These are phyloP conservation scores for Drosophila nebulosa DNA, from an alignment of 1,140 invertebrate genomes.

Conservation along the genomic window DNA sequence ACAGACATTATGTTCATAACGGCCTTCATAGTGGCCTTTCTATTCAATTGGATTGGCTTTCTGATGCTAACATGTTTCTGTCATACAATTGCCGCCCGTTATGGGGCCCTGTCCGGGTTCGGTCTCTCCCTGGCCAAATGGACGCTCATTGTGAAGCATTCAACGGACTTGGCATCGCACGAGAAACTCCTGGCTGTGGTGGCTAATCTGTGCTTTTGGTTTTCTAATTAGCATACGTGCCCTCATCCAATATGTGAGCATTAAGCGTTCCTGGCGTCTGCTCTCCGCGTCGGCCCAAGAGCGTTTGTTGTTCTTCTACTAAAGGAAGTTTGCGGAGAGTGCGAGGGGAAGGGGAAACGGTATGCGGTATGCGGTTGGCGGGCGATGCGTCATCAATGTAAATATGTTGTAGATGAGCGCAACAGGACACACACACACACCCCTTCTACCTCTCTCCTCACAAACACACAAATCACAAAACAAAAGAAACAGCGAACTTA, in stretches of 20 bases:
- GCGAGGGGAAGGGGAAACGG: background rate
- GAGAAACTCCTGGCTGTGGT: conserved; percentile 95
- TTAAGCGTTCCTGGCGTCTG: conserved; percentile 93
- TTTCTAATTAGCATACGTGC: conserved; percentile 93
- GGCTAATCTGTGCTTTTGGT: conserved; percentile 94
- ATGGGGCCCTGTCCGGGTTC: conserved; percentile 95
- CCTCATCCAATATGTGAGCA: conserved; percentile 93
- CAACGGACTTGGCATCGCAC: conserved; percentile 90
- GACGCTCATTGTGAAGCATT: conserved; percentile 96
- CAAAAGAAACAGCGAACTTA: conserved; percentile 26
- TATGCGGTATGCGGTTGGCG: conserved; percentile 11
- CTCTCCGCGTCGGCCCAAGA: conserved; percentile 92
- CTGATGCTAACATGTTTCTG: conserved; percentile 95
- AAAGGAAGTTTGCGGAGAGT: conserved; percentile 21
- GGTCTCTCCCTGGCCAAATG: conserved; percentile 96
- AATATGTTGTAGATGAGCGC: conserved; percentile 44
- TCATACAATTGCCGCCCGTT: conserved; percentile 95
- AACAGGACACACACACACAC: background rate
- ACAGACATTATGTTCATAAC: conserved; percentile 94
- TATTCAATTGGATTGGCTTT: conserved; percentile 98
- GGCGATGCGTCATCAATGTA: conserved; percentile 46
- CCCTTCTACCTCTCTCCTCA: background rate
- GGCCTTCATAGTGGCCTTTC: conserved; percentile 92
- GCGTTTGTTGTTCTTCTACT: conserved; percentile 93
- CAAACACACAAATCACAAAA: conserved; percentile 23